phyloP scores from a whole-genome alignment of 2,113 vertebrate species.

The Rhagologus leucostigma region DNA sequence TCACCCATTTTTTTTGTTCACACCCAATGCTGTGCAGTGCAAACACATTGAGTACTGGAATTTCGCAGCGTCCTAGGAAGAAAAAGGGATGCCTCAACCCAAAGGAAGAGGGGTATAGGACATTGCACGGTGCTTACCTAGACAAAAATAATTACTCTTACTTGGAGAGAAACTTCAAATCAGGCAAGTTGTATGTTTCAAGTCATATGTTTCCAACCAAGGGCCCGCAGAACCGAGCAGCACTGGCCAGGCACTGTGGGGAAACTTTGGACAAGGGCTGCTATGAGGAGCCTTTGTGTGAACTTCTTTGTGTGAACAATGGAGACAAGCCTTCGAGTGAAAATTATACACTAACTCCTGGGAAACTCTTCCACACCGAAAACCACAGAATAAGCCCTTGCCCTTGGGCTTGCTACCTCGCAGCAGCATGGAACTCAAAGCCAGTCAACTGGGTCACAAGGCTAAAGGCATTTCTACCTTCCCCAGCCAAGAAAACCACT shows the following conservation, averaged over 20 bases:
- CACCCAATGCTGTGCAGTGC: background rate
- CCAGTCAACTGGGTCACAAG: constrained; percentile 56
- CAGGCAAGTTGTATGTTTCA: background rate
- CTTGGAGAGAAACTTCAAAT: background rate
- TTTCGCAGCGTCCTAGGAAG: background rate
- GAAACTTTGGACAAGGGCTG: background rate
- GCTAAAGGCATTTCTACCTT: constrained; percentile 57
- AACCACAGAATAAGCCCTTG: background rate
- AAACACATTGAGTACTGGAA: background rate
- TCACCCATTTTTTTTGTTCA: background rate
- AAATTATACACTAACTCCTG: background rate
- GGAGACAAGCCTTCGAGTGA: background rate
- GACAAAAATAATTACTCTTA: background rate
- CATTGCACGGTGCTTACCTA: fast-evolving
- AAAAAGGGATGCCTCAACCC: background rate
- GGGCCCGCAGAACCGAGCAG: background rate
- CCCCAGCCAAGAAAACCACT: constrained; percentile 62
- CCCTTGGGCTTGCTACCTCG: background rate
- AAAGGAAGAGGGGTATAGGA: background rate
- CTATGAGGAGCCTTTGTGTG: background rate
- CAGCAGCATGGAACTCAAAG: background rate
- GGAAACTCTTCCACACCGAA: background rate
- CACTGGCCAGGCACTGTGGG: background rate
- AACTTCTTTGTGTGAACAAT: background rate
- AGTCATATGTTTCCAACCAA: background rate